Percentiles rank a stretch among this genome's conserved stretches.
These are phyloP conservation scores for Candoia aspera DNA, from an alignment of 2,113 vertebrate genomes.

Conservation along the genomic window DNA sequence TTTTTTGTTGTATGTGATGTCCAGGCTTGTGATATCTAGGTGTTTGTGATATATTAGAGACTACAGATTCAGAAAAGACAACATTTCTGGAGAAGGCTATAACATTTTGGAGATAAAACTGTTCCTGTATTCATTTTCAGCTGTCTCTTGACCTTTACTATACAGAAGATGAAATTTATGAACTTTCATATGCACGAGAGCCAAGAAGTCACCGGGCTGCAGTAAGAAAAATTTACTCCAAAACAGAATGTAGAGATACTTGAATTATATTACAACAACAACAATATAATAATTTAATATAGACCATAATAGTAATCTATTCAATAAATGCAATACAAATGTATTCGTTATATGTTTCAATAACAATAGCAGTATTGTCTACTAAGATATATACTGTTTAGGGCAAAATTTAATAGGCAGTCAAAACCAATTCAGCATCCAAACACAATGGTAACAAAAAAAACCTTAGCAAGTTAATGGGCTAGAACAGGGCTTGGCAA, in stretches of 20 bases:
- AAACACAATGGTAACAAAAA: neutral
- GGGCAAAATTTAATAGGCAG: neutral
- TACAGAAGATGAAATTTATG: slow-evolving; percentile 95
- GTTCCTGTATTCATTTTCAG: slow-evolving; percentile 72
- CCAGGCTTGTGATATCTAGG: neutral
- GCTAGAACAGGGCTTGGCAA: neutral
- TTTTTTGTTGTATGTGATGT: slow-evolving; percentile 15
- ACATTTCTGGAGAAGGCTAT: neutral
- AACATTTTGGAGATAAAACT: slow-evolving; percentile 32
- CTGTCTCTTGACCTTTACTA: slow-evolving; percentile 95
- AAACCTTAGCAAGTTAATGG: neutral
- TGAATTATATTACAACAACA: neutral
- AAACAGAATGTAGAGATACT: neutral
- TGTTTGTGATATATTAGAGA: neutral
- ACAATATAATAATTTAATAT: neutral
- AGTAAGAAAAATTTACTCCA: slow-evolving; percentile 72
- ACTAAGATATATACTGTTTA: neutral
- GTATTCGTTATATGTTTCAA: neutral
- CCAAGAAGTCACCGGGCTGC: slow-evolving; percentile 88
- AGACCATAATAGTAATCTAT: neutral
- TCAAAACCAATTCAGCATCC: neutral
- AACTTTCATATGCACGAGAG: slow-evolving; percentile 92
- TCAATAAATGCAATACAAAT: neutral
- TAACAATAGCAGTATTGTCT: neutral
- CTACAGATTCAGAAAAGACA: neutral